These are phyloP conservation scores for Mesocricetus auratus DNA, from an alignment of 2,113 vertebrate genomes.

Conservation along the genomic window DNA sequence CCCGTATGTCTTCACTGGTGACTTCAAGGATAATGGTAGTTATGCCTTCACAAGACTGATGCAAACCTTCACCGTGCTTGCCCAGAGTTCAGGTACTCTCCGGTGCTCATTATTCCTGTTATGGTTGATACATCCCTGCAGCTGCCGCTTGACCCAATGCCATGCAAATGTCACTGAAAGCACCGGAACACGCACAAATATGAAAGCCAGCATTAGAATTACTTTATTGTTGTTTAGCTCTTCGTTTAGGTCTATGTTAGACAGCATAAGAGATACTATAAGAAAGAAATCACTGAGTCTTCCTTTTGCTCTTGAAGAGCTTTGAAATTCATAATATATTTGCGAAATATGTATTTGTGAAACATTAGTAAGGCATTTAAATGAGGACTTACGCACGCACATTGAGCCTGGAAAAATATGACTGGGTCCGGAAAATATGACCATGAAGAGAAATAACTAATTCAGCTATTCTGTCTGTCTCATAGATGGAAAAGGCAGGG, in stretches of 20 bases:
- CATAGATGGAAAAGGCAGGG: not conserved
- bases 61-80: not conserved
- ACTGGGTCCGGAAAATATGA: not conserved
- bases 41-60: not conserved
- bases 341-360: slow-evolving; percentile 22
- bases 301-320: not conserved
- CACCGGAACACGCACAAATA: not conserved
- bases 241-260: not conserved
- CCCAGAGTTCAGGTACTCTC: not conserved
- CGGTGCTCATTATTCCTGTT: not conserved
- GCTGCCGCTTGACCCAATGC: not conserved
- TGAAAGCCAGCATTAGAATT: not conserved
- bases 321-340: slow-evolving; percentile 39
- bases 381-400: not conserved
- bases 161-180: not conserved
- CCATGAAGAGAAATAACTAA: slow-evolving; percentile 58
- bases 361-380: slow-evolving; percentile 49
- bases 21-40: not conserved
- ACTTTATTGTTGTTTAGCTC: slow-evolving; percentile 18
- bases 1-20: not conserved
- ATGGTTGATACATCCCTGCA: not conserved
- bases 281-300: slow-evolving; percentile 30
- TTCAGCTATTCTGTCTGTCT: slow-evolving; percentile 29
- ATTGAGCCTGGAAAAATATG: not conserved
- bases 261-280: not conserved